Base-by-base conservation (phyloP, 2,113 vertebrate genomes). In the Centropus unirufus region DNA sequence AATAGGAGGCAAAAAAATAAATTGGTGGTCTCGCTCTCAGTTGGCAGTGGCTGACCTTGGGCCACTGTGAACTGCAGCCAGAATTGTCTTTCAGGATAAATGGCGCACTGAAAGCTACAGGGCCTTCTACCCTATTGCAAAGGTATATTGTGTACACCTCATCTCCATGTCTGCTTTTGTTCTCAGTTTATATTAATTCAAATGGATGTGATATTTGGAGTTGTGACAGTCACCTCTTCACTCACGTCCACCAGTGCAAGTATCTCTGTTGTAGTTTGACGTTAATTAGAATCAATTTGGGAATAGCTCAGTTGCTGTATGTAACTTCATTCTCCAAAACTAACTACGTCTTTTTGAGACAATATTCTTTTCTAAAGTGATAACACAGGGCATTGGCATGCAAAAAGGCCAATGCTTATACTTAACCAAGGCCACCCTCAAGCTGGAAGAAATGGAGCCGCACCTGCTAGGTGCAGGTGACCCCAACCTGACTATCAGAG, bases 21-120 rank as follows among this genome's bases (percentile, higher is more conserved):
- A 0, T 2, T 9, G 23, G 5, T 44, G 69, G 8, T 73, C 42
- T 57, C 2, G 1, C 2, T 39, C 9, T 67, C 34, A 4, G 12
- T 49, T 29, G 46, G 30, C 2, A 0, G 34, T 17, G 34, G 6
- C 19, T 9, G 3, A 2, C 5, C 20, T 36, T 14, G 17, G 17
- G 19, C 3, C 2, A 8, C 20, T 57, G 10, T 18, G 55, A 29
- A 30, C 11, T 29, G 20, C 62, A 85, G 39, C 5, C 68, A 16
- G 1, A 1, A 4, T 2, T 26, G 5, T 18, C 30, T 30, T 21
- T 14, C 8, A 24, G 55, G 22, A 39, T 6, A 34, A 51, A 24
- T 0, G 2, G 6, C 39, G 32, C 29, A 14, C 19, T 30, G 11
- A 76, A 88, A 40, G 26, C 20, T 7, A 1, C 11, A 42, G 34